These are phyloP conservation scores for Nasonia giraulti DNA, from an alignment of 1,140 invertebrate genomes.

Conservation along the genomic window DNA sequence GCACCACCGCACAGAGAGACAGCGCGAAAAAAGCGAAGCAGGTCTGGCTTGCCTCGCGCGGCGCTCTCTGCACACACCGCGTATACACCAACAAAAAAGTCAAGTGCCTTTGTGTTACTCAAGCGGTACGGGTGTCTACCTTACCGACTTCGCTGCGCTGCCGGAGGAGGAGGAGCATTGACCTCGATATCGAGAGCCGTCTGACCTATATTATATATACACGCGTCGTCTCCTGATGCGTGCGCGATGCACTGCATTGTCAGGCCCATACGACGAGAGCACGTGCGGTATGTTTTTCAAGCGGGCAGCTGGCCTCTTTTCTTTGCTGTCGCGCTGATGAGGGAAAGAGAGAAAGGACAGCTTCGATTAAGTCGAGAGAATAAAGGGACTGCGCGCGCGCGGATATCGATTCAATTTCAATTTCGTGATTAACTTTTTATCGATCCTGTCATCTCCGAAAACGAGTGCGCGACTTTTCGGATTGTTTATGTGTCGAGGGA, in stretches of 20 bases:
- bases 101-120: neutral
- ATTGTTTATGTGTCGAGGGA: neutral
- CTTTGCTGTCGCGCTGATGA: neutral
- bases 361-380: neutral
- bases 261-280: neutral
- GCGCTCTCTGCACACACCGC: neutral
- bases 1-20: too few relatives aligned
- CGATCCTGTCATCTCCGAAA: neutral
- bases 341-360: neutral
- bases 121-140: too few relatives aligned
- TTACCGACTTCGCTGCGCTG: neutral
- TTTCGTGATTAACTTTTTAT: neutral
- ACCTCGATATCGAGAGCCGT: constrained; percentile 16
- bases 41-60: neutral
- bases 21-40: neutral
- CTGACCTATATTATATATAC: constrained; percentile 19
- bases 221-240: neutral
- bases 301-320: neutral
- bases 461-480: neutral
- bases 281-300: neutral
- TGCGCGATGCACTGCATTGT: neutral
- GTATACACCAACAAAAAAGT: neutral
- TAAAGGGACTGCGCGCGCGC: neutral
- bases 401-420: neutral
- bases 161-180: neutral